phyloP scores from a whole-genome alignment of 2,888 invertebrate species.

The Yponomeuta evonymella region DNA sequence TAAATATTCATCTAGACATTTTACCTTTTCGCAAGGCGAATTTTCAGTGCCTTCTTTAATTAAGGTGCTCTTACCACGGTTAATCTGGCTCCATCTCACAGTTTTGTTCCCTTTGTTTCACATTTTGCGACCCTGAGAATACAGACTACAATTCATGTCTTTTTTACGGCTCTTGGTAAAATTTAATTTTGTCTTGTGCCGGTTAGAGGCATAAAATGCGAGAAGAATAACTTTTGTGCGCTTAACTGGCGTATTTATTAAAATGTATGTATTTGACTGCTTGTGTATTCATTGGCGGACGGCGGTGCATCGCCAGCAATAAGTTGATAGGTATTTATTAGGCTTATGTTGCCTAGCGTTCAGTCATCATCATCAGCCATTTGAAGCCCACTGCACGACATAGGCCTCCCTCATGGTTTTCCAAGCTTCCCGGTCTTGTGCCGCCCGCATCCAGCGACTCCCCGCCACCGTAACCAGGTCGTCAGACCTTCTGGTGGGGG shows the following conservation, averaged over 20 bases:
- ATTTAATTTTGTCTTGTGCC: constrained; percentile 22
- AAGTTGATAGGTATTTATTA: no score
- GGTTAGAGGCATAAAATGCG: background rate
- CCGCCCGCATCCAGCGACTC: no score
- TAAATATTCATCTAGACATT: background rate
- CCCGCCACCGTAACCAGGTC: no score
- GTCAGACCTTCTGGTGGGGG: no score
- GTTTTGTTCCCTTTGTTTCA: constrained; percentile 20
- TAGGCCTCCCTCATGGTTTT: no score
- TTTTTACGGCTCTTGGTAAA: constrained; percentile 22
- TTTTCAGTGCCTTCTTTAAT: background rate
- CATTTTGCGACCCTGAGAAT: constrained; percentile 9
- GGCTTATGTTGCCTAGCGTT: no score
- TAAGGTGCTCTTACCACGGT: background rate
- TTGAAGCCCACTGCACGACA: no score
- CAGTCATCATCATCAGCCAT: no score
- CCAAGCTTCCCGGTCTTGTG: no score
- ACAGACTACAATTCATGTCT: constrained; percentile 9
- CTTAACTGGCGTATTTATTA: background rate
- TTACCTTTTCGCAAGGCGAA: background rate
- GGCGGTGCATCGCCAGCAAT: no score
- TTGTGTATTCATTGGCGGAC: background rate
- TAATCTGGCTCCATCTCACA: constrained; percentile 22
- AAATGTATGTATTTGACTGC: background rate
- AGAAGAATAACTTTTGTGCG: background rate